A percentile compares a stretch with the other conserved stretches of the same genome.
Conservation (phyloP, 2,797 vertebrate genomes). For the Myripristis murdjan region DNA sequence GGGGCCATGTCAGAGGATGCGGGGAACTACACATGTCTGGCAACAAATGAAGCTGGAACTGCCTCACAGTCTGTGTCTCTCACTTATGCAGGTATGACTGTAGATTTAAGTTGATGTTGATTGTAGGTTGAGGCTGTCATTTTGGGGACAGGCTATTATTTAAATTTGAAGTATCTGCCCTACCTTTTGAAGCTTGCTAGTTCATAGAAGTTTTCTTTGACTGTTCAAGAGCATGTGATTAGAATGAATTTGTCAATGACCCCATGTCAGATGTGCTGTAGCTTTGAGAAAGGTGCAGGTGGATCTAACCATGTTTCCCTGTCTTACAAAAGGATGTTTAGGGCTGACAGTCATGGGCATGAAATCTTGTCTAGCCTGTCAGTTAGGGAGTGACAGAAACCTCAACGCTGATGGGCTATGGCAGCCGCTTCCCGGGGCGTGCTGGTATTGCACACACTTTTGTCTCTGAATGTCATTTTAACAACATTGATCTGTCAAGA, state of each 20-base stretch:
- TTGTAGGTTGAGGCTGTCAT: neutral
- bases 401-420: conserved; percentile 53
- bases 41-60: conserved; percentile 87
- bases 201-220: neutral
- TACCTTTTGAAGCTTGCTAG: no score
- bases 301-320: conserved; percentile 25
- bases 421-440: conserved; percentile 56
- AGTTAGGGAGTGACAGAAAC: conserved; percentile 58
- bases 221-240: conserved; percentile 18
- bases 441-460: conserved; percentile 39
- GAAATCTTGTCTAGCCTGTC: conserved; percentile 64
- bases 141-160: neutral
- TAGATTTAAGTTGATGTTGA: no score
- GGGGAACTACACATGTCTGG: conserved; percentile 93
- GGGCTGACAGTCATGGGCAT: conserved; percentile 50
- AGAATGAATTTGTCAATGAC: conserved; percentile 24
- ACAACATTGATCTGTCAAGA: conserved; percentile 65
- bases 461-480: conserved; percentile 64
- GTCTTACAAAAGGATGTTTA: conserved; percentile 40
- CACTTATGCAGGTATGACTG: conserved; percentile 83
- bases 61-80: conserved; percentile 83
- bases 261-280: neutral
- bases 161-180: neutral
- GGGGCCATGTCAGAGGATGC: conserved; percentile 89
- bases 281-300: conserved; percentile 11